phyloP scores from a whole-genome alignment of 2,888 invertebrate species.

The Drosophila fungiperda region DNA sequence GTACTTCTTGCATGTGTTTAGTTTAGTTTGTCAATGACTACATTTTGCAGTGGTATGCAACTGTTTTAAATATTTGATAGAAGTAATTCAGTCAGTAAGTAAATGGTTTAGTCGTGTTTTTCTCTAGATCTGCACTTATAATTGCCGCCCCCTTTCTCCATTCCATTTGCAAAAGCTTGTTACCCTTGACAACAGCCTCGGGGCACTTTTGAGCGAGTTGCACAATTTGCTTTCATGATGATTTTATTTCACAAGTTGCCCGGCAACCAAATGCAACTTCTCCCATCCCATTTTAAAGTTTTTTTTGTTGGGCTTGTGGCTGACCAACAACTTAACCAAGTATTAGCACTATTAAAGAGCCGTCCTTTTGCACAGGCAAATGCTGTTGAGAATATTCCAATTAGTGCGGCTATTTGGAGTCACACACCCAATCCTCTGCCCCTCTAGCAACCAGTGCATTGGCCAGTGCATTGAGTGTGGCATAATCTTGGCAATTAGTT shows the following conservation, averaged over 20 bases:
- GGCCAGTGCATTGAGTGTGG: slow-evolving; percentile 27
- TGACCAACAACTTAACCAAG: slow-evolving; percentile 47
- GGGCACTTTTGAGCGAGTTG: slow-evolving; percentile 54
- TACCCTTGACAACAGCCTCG: slow-evolving; percentile 31
- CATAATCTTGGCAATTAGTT: slow-evolving; percentile 53
- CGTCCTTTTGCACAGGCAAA: slow-evolving; percentile 1
- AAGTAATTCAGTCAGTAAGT: background rate
- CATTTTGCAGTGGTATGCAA: background rate
- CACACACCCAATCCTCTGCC: background rate
- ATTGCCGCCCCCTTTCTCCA: background rate
- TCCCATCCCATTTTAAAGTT: slow-evolving; percentile 29
- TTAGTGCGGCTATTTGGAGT: slow-evolving; percentile 57
- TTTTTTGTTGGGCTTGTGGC: slow-evolving; percentile 15
- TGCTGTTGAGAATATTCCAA: slow-evolving; percentile 61
- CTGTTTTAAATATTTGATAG: background rate
- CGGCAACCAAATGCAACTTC: slow-evolving; percentile 24
- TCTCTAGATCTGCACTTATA: background rate
- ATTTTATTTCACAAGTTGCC: slow-evolving; percentile 53
- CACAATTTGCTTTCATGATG: slow-evolving; percentile 70
- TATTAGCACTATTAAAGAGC: slow-evolving; percentile 59
- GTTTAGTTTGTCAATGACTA: background rate
- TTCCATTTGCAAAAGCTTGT: slow-evolving; percentile 19
- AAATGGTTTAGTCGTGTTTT: background rate
- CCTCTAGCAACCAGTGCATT: background rate
- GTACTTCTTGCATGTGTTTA: background rate